Conservation (phyloP, 2,113 vertebrate species). For the Sigmodon hispidus region DNA sequence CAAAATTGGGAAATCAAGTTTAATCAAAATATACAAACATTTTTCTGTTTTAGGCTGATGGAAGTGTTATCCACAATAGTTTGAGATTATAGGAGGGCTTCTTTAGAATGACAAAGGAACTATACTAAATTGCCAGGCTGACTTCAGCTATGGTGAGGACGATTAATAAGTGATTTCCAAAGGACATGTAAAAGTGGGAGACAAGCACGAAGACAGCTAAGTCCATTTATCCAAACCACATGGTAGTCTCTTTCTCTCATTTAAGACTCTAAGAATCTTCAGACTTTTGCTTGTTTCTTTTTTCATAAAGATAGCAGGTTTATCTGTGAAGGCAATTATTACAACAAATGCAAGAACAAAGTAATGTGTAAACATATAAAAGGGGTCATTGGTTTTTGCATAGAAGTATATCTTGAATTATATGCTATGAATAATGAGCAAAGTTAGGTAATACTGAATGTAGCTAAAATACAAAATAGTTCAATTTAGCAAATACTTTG, state of each 20-base stretch:
- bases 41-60: not conserved
- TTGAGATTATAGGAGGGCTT: not conserved
- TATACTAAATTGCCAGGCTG: constrained; percentile 5
- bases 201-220: not conserved
- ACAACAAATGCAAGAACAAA: constrained; percentile 42
- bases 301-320: constrained; percentile 31
- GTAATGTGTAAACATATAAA: constrained; percentile 5
- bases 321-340: not conserved
- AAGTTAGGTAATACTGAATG: not conserved
- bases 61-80: not conserved
- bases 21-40: constrained; percentile 68
- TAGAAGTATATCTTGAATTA: constrained; percentile 45
- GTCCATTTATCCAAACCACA: not conserved
- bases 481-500: not conserved
- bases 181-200: constrained; percentile 16
- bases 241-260: not conserved
- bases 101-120: constrained; percentile 23
- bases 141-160: not conserved
- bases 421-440: not conserved
- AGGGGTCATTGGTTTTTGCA: constrained; percentile 21
- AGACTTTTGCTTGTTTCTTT: not conserved
- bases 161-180: not conserved
- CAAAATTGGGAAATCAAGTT: constrained; percentile 57
- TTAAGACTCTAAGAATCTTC: not conserved
- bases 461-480: not conserved